Percentiles rank a stretch among this genome's conserved stretches.
These are phyloP conservation scores for Trachelus tabidus DNA, from an alignment of 2,888 invertebrate species.

Conservation along the genomic window DNA sequence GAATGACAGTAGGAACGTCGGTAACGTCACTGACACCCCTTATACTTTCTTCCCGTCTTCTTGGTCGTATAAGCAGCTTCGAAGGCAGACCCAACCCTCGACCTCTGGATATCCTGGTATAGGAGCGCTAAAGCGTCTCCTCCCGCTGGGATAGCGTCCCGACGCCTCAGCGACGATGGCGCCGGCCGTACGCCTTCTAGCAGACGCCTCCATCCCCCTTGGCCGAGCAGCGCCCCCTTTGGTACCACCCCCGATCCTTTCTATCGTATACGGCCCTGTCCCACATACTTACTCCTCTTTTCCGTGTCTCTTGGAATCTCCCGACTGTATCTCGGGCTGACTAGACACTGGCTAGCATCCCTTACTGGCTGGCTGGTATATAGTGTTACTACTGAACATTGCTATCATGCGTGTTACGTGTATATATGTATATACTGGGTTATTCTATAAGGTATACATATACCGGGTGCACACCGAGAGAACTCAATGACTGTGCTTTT, in stretches of 20 bases:
- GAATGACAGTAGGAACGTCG: not conserved
- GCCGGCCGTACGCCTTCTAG: not conserved
- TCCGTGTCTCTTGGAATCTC: not conserved
- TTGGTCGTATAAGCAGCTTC: not conserved
- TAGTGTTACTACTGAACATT: not conserved
- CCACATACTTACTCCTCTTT: not conserved
- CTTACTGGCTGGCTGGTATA: not conserved
- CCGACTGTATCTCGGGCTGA: not conserved
- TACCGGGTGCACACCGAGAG: not conserved
- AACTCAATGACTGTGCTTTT: not conserved
- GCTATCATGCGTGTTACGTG: not conserved
- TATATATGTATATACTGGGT: not conserved
- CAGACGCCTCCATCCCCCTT: not conserved
- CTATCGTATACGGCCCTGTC: not conserved
- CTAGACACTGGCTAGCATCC: not conserved
- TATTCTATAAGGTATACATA: not conserved
- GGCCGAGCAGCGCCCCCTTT: not conserved
- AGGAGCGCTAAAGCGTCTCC: not conserved
- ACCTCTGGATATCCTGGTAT: not conserved
- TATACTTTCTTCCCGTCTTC: not conserved
- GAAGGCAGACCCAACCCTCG: not conserved
- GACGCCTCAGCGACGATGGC: not conserved
- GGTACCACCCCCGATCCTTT: not conserved
- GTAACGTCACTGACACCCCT: not conserved
- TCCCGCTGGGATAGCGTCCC: not conserved